Base-by-base conservation (phyloP, 2,888 invertebrate genomes). In the Glaucopsyche alexis region DNA sequence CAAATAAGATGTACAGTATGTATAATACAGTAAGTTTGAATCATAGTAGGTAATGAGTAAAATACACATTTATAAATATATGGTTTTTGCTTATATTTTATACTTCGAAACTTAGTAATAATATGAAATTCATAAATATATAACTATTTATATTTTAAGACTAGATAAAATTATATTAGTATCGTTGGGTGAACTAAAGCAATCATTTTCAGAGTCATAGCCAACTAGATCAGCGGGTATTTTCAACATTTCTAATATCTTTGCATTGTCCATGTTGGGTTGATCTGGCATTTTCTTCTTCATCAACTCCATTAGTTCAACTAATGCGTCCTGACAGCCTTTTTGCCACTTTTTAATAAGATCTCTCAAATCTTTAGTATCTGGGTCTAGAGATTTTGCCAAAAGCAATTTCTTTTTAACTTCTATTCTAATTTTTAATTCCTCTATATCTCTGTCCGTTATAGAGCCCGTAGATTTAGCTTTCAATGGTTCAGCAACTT, bases 261-360 rank as follows among this genome's bases (percentile, higher is more conserved):
- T 87, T 0, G 87, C 83, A 81, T 94, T 93, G 71, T 87, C 89
- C 85, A 93, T 89, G 72, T 87, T 84, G 40, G 85, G 84, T 75
- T 84, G 86, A 50, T 91, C 90, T 0, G 88, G 87, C 76, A 87
- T 84, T 72, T 90, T 91, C 0, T 79, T 83, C 74, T 86, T 87
- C 85, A 94, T 90, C 52, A 91, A 76, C 52, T 88, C 88, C 80
- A 94, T 86, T 14, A 94, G 83, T 74, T 94, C 91, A 74, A 87
- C 85, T 19, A 94, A 80, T 0, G 94, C 94, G 78, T 88, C 87
- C 76, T 93, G 93, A 76, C 94, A 94, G 1, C 93, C 94, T 72
- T 84, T 88, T 77, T 93, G 91, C 94, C 94, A 94, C 78, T 89
- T 93, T 74, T 90, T 88, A 45, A 94, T 94, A 42, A 93, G 82